phyloP scores from a whole-genome alignment of 2,113 vertebrate genomes.

The Lophochroa leadbeateri region DNA sequence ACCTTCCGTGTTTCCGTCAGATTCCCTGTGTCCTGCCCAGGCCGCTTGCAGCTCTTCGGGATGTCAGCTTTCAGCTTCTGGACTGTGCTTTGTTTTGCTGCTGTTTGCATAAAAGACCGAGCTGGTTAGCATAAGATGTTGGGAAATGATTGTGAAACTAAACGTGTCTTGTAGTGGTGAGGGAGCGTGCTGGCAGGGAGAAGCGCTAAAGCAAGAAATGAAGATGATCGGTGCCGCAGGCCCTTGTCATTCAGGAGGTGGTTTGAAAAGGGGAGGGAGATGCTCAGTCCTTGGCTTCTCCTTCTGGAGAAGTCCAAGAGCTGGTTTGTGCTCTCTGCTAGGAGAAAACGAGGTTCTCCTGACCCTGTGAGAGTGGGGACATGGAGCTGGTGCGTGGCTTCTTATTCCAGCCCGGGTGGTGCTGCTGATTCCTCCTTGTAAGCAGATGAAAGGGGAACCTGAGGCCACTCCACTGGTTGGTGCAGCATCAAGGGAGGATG shows the following conservation, averaged over 20 bases:
- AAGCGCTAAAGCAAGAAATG: not conserved
- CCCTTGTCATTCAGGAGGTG: not conserved
- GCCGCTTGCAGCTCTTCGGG: not conserved
- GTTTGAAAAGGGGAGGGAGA: not conserved
- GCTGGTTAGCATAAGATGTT: not conserved
- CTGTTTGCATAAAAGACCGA: not conserved
- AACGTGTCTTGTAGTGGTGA: accelerated
- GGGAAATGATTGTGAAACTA: not conserved
- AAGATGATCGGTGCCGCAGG: not conserved
- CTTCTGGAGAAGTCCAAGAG: not conserved
- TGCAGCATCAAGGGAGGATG: accelerated
- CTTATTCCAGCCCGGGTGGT: accelerated
- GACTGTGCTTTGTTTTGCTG: conserved; percentile 26
- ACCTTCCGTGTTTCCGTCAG: not conserved
- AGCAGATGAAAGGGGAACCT: not conserved
- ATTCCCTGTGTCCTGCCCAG: accelerated
- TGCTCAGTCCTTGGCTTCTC: not conserved
- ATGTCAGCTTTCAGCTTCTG: not conserved
- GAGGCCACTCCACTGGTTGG: accelerated
- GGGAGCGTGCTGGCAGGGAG: not conserved
- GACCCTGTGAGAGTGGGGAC: accelerated
- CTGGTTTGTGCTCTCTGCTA: not conserved
- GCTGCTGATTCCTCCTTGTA: not conserved
- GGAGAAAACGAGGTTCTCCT: not conserved
- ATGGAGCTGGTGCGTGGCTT: not conserved